Evolutionary conservation across 2,113 vertebrate species (phyloP), one percentile per base, ranked within the genome.

Genomic region (Entomyzon cyanotis): DNA sequence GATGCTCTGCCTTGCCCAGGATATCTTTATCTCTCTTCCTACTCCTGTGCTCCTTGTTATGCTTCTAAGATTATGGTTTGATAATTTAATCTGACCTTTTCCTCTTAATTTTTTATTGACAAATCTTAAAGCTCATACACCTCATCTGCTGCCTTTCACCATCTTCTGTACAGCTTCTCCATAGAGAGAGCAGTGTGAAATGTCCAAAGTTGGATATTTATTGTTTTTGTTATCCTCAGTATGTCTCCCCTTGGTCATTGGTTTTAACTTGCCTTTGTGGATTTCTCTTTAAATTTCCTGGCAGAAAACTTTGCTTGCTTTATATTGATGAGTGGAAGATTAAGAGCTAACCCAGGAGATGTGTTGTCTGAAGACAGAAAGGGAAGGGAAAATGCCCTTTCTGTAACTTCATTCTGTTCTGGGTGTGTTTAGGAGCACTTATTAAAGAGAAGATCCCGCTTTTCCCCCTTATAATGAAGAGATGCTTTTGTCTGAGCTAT

Each of bases 41-140:
- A 0, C 33, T 76, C 15, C 31, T 15, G 0, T 1, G 9, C n/a
- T 53, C 22, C 10, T 31, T 53, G 19, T 50, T 53, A 5, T 5
- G 5, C 15, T 21, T 17, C 33, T 75, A 0, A 52, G 69, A 17
- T 67, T 28, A 14, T 11, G 24, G 18, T 18, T 15, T 5, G 15
- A 15, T 77, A 3, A 5, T 39, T 89, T 77, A 28, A 33, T 68
- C 30, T 63, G 23, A 27, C 15, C 11, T n/a, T 19, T 35, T 79
- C 41, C 37, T n/a, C 19, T 24, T 28, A 28, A 12, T 10, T 46
- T 62, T 64, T 35, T 28, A 30, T 18, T 78, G 22, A 3, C 15
- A 53, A 28, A 20, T 64, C 27, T 28, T 24, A 22, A 53, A 69
- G 52, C 1, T 0, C 15, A 2, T 42, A 41, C 31, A 53, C 10